Evolutionary conservation across 92 coral and sea anemone species (phyloP).

Genomic region (Epizoanthus ramosus): DNA sequence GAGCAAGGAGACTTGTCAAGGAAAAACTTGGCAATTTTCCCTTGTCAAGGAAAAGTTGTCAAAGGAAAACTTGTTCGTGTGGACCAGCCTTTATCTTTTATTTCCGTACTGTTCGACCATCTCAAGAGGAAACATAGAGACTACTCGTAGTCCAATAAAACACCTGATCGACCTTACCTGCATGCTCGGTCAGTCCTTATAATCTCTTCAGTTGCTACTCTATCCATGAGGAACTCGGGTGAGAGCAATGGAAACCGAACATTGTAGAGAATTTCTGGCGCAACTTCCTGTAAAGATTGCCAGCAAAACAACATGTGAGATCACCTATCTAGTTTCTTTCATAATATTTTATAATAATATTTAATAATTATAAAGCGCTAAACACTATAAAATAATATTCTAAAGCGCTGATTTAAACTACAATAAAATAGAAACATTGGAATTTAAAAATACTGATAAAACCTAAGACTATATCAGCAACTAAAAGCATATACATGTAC

Average conservation of each 20-base stretch:
- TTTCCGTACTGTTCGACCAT: background rate
- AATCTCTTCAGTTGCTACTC: slow-evolving; percentile 92
- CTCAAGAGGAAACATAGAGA: background rate
- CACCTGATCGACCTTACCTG: slow-evolving; percentile 64
- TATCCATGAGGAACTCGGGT: slow-evolving; percentile 88
- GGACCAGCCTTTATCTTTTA: background rate
- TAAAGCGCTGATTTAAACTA: no score
- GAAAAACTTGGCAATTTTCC: no score
- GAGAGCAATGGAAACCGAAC: slow-evolving; percentile 89
- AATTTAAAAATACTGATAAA: no score
- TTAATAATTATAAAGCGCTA: no score
- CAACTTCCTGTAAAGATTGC: slow-evolving; percentile 61
- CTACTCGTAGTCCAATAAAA: background rate
- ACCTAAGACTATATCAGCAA: no score
- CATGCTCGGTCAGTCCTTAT: slow-evolving; percentile 76
- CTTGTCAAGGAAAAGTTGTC: no score
- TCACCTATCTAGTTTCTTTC: background rate
- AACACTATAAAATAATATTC: no score
- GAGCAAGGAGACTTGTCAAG: no score
- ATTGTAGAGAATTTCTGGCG: slow-evolving; percentile 80
- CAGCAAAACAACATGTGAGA: background rate
- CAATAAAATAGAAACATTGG: no score
- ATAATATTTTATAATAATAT: no score
- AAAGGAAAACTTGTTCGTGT: no score
- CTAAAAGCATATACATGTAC: no score